These are phyloP conservation scores for Protodeltote pygarga DNA, from an alignment of 2,888 invertebrate species.

Conservation along the genomic window DNA sequence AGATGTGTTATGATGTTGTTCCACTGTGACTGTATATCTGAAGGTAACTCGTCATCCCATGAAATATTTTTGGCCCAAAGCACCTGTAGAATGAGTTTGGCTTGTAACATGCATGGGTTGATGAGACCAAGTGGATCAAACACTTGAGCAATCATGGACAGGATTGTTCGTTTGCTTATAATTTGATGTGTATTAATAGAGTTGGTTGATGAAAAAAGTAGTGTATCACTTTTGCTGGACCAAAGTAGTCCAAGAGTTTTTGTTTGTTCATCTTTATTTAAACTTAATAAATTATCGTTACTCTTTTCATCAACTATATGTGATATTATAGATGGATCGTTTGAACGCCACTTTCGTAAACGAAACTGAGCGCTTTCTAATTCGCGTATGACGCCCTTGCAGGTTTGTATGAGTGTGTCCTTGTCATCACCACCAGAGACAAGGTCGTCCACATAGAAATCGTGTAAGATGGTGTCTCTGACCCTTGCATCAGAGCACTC, in stretches of 20 bases:
- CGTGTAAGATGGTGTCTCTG: neutral
- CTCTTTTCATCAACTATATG: neutral
- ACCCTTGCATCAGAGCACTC: neutral
- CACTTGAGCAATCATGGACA: neutral
- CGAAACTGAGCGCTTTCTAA: neutral
- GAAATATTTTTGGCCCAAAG: neutral
- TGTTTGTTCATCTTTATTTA: neutral
- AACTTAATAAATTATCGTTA: too few relatives aligned
- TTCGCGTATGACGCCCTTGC: neutral
- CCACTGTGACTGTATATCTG: neutral
- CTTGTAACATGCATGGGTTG: neutral
- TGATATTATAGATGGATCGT: neutral
- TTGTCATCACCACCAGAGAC: neutral
- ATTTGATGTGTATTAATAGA: neutral
- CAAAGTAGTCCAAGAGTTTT: neutral
- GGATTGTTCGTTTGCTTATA: neutral
- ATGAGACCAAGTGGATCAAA: neutral
- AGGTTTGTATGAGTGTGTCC: neutral
- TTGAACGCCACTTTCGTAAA: neutral
- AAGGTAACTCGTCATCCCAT: neutral
- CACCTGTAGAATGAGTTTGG: neutral
- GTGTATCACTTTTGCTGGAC: neutral
- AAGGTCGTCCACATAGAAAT: neutral
- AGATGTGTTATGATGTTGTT: neutral
- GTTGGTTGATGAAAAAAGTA: neutral